Conservation (phyloP, 2,797 vertebrate genomes). For the Clarias platycephalus region DNA sequence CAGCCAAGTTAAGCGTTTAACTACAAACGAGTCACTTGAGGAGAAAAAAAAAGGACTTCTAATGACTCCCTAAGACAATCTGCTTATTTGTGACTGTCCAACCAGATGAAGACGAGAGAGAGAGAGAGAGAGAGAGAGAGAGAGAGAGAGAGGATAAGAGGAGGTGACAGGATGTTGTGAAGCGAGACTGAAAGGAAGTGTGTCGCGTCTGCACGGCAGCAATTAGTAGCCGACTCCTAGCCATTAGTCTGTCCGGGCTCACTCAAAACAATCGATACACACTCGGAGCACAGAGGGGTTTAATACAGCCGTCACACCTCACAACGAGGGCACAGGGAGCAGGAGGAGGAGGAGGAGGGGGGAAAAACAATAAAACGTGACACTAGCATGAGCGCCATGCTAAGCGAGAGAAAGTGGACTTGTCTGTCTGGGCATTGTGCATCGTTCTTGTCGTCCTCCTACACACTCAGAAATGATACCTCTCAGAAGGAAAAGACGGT, state of each 20-base stretch:
- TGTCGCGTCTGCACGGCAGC: slow-evolving; percentile 85
- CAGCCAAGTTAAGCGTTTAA: neutral
- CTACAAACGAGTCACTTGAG: neutral
- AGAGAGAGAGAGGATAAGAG: slow-evolving; percentile 57
- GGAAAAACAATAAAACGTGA: neutral
- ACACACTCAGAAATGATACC: neutral
- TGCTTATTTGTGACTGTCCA: neutral
- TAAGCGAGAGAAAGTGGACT: neutral
- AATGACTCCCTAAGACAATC: neutral
- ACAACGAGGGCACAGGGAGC: slow-evolving; percentile 39
- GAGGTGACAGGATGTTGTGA: slow-evolving; percentile 62
- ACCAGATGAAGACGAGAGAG: slow-evolving; percentile 51
- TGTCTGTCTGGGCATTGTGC: neutral
- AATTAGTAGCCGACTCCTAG: slow-evolving; percentile 86
- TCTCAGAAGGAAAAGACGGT: neutral
- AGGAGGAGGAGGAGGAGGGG: slow-evolving; percentile 50
- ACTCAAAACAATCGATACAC: slow-evolving; percentile 84
- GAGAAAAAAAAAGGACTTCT: neutral
- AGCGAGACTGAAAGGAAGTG: slow-evolving; percentile 74
- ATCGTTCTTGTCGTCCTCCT: neutral
- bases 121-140: neutral
- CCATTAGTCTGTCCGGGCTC: slow-evolving; percentile 76
- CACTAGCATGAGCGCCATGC: neutral
- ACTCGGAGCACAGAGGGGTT: slow-evolving; percentile 81
- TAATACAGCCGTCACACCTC: slow-evolving; percentile 81